A percentile compares a stretch with the other conserved stretches of the same genome.
Conservation (phyloP, 2,113 vertebrate species). For the Pseudopipra pipra region DNA sequence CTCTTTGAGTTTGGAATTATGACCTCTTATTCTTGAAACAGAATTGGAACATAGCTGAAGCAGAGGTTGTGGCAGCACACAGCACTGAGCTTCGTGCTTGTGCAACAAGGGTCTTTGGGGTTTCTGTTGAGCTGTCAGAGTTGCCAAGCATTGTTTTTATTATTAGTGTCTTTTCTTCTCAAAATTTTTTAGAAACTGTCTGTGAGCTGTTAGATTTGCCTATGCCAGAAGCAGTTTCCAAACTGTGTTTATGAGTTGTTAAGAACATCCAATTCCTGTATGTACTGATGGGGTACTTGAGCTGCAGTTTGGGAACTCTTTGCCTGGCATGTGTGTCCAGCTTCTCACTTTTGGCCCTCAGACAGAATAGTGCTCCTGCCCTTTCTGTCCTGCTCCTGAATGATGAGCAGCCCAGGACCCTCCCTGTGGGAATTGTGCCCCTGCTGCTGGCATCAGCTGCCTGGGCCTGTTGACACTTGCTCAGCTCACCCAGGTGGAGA, state of each 20-base stretch:
- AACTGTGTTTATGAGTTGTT: not conserved
- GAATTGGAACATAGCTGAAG: not conserved
- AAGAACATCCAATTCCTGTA: not conserved
- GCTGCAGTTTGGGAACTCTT: too few species aligned
- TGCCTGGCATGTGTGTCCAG: too few species aligned
- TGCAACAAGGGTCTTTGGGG: not conserved
- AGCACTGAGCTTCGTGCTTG: not conserved
- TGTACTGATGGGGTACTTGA: not conserved
- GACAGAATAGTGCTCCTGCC: too few species aligned
- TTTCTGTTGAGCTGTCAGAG: not conserved
- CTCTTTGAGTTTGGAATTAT: not conserved
- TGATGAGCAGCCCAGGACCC: too few species aligned
- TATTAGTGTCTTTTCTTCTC: not conserved
- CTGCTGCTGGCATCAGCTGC: too few species aligned
- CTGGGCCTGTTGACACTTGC: too few species aligned
- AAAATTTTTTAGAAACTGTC: not conserved
- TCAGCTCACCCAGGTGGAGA: not conserved
- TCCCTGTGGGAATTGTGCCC: too few species aligned
- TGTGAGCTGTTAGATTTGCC: not conserved
- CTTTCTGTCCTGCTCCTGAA: too few species aligned
- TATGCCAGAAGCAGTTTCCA: not conserved
- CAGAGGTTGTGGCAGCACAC: not conserved
- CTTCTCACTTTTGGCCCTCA: too few species aligned
- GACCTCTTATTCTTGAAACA: not conserved
- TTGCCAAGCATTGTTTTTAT: not conserved